phyloP scores from a whole-genome alignment of 2,888 invertebrate species.

The Lamproptera curius region DNA sequence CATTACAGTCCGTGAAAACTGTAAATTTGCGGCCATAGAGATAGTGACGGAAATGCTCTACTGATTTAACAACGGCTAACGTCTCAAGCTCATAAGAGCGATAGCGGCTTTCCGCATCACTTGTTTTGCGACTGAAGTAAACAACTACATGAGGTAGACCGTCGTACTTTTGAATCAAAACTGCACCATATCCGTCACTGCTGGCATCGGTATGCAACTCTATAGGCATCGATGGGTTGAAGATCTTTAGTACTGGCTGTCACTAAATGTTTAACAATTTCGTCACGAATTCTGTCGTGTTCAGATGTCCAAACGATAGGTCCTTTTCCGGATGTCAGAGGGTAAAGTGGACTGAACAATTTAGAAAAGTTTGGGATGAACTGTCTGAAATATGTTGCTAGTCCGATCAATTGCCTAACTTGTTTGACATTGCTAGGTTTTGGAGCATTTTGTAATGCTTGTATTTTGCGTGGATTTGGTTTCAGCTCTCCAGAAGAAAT shows the following conservation, averaged over 20 bases:
- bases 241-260: neutral
- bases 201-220: neutral
- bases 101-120: neutral
- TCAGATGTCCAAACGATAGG: neutral
- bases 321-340: conserved; percentile 30
- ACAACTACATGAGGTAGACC: neutral
- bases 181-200: neutral
- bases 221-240: neutral
- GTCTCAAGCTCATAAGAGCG: conserved; percentile 6
- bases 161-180: neutral
- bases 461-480: conserved; percentile 25
- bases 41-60: conserved; percentile 22
- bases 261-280: neutral
- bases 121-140: neutral
- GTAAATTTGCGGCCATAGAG: conserved; percentile 22
- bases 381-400: conserved; percentile 26
- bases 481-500: conserved; percentile 20
- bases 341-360: conserved; percentile 28
- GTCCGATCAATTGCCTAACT: conserved; percentile 26
- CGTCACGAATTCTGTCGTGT: neutral
- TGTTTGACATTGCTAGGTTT: conserved; percentile 20
- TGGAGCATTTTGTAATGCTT: conserved; percentile 22
- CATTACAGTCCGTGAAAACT: conserved; percentile 25
- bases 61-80: conserved; percentile 16
- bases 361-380: conserved; percentile 27